Percentiles rank a stretch among this genome's conserved stretches.
Evolutionary conservation across 2,797 vertebrate species (phyloP).

Genomic region (Myotis daubentonii): DNA sequence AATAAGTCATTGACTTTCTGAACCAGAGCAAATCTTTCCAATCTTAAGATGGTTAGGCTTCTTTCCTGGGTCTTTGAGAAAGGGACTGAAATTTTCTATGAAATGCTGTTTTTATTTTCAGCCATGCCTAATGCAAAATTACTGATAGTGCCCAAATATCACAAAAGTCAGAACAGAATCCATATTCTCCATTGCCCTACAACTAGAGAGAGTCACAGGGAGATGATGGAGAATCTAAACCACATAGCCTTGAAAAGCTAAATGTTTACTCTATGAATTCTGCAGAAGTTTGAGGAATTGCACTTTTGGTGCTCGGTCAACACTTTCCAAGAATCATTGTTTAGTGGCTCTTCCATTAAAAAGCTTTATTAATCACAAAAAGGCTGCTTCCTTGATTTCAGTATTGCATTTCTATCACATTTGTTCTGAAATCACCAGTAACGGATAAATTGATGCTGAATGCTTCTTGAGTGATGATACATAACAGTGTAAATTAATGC

Average conservation of each 20-base stretch:
- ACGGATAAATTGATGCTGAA: slow-evolving; percentile 15
- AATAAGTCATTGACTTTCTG: slow-evolving; percentile 55
- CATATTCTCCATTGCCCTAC: neutral
- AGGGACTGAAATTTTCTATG: slow-evolving; percentile 41
- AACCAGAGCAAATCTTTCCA: slow-evolving; percentile 38
- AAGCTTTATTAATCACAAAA: slow-evolving; percentile 52
- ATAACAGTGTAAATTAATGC: slow-evolving; percentile 6
- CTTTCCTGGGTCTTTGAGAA: slow-evolving; percentile 18
- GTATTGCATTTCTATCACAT: slow-evolving; percentile 15
- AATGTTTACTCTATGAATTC: neutral
- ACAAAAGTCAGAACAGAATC: slow-evolving; percentile 15
- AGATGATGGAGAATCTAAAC: neutral
- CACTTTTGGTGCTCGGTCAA: neutral
- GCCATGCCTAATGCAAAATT: neutral
- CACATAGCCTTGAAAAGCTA: neutral
- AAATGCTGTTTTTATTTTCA: slow-evolving; percentile 53
- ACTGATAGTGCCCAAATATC: neutral
- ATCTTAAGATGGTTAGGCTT: neutral
- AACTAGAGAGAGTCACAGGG: neutral
- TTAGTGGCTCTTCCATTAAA: slow-evolving; percentile 14
- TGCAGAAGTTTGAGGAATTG: neutral
- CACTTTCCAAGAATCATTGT: neutral
- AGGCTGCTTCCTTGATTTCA: slow-evolving; percentile 30
- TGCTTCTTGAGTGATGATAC: slow-evolving; percentile 17
- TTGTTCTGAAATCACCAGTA: slow-evolving; percentile 46